Evolutionary conservation across 2,113 vertebrate genomes (phyloP).

Genomic region (Corythornis cristatus): DNA sequence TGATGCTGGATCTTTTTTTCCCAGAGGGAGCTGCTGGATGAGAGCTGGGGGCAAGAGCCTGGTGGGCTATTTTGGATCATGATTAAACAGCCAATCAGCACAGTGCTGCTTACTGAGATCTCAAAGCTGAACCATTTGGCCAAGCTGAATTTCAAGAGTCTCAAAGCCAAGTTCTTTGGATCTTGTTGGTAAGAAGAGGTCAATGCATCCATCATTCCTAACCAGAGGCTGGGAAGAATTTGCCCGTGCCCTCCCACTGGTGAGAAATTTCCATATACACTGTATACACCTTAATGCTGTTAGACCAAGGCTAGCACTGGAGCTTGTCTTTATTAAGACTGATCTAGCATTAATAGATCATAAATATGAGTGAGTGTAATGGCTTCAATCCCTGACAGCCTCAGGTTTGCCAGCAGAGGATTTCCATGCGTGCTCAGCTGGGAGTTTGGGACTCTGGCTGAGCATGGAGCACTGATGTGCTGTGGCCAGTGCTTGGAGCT

Average conservation of each 20-base stretch:
- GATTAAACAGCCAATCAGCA: accelerated
- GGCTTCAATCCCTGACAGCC: not conserved
- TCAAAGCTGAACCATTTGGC: not conserved
- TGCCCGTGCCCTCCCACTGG: not conserved
- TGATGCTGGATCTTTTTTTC: not conserved
- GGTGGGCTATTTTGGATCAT: not conserved
- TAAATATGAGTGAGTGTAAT: not conserved
- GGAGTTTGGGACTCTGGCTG: not conserved
- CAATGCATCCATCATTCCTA: not conserved
- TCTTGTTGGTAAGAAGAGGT: not conserved
- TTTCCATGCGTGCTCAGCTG: not conserved
- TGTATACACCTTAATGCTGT: not conserved
- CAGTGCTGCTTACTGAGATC: not conserved
- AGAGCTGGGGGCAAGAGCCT: not conserved
- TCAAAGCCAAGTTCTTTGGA: not conserved
- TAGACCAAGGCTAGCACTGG: not conserved
- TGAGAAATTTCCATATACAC: not conserved
- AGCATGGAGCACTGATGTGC: not conserved
- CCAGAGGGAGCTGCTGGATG: accelerated
- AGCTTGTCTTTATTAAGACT: not conserved
- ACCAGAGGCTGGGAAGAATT: not conserved
- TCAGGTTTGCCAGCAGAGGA: not conserved
- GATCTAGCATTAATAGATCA: not conserved
- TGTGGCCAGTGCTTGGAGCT: not conserved
- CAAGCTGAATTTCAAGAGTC: not conserved